Percentiles rank a stretch among this genome's conserved stretches.
phyloP scores from a whole-genome alignment of 2,888 invertebrate genomes.

The Agelastica alni region DNA sequence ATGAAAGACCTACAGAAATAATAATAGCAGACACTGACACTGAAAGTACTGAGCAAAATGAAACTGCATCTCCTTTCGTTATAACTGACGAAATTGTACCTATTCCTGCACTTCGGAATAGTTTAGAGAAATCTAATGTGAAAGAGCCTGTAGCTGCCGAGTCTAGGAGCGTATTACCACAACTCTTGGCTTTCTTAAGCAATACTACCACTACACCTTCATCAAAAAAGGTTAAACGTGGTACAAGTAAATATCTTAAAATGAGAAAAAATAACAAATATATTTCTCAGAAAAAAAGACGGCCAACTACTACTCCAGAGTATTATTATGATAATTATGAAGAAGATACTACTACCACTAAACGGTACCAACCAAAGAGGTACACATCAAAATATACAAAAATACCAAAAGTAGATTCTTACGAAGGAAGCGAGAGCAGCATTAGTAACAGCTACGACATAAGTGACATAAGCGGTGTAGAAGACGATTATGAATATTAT shows the following conservation, averaged over 20 bases:
- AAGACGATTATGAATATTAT: conserved; percentile 36
- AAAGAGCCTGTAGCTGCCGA: conserved; percentile 32
- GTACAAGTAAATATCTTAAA: conserved; percentile 28
- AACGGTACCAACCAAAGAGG: conserved; percentile 31
- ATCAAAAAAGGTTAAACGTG: conserved; percentile 34
- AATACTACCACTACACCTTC: conserved; percentile 22
- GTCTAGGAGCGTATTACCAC: conserved; percentile 18
- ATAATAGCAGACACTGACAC: conserved; percentile 28
- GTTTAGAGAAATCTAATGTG: conserved; percentile 21
- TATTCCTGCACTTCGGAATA: conserved; percentile 9
- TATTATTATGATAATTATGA: conserved; percentile 44
- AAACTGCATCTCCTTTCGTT: conserved; percentile 10
- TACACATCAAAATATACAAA: conserved; percentile 23
- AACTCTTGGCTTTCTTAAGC: conserved; percentile 12
- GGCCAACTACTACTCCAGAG: conserved; percentile 31
- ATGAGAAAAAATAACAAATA: conserved; percentile 31
- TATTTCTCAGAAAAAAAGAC: conserved; percentile 25
- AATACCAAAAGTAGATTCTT: conserved; percentile 34
- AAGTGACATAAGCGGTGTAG: conserved; percentile 28
- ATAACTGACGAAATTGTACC: conserved; percentile 10
- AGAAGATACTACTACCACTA: conserved; percentile 34
- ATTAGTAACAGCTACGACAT: conserved; percentile 28
- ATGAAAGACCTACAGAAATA: conserved; percentile 30
- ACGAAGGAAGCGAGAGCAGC: conserved; percentile 36
- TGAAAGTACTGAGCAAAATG: conserved; percentile 22